These are phyloP conservation scores for Noctuana brunneofusca DNA, from an alignment of 2,888 invertebrate genomes.

Conservation along the genomic window DNA sequence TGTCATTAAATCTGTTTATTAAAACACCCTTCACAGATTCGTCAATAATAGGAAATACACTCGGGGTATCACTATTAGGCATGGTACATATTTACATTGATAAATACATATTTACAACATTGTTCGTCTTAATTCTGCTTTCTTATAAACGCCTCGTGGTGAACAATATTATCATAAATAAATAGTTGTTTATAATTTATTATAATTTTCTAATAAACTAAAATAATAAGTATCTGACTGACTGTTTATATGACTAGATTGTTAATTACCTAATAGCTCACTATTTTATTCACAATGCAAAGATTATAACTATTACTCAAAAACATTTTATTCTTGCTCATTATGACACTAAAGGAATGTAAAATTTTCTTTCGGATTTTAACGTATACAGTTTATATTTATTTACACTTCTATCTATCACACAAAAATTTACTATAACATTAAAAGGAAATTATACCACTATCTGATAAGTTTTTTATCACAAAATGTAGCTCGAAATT, in stretches of 20 bases:
- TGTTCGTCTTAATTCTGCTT: conserved; percentile 35
- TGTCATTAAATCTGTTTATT: conserved; percentile 73
- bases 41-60: conserved; percentile 69
- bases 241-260: conserved; percentile 40
- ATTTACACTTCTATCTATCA: conserved; percentile 68
- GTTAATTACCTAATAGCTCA: conserved; percentile 36
- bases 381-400: conserved; percentile 70
- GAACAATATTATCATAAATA: conserved; percentile 44
- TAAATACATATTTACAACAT: conserved; percentile 58
- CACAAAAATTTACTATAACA: conserved; percentile 54
- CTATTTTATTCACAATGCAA: conserved; percentile 45
- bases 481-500: conserved; percentile 8
- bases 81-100: conserved; percentile 64
- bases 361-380: conserved; percentile 44
- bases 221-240: conserved; percentile 13
- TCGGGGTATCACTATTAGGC: conserved; percentile 65
- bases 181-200: conserved; percentile 42
- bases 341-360: conserved; percentile 30
- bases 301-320: conserved; percentile 39
- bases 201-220: conserved; percentile 31
- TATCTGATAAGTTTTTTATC: conserved; percentile 12
- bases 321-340: conserved; percentile 49
- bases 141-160: conserved; percentile 30
- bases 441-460: conserved; percentile 32
- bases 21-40: conserved; percentile 78